Percentiles rank a stretch among this genome's conserved stretches.
Conservation (phyloP, 2,888 invertebrate genomes). For the Subacronicta megacephala region DNA sequence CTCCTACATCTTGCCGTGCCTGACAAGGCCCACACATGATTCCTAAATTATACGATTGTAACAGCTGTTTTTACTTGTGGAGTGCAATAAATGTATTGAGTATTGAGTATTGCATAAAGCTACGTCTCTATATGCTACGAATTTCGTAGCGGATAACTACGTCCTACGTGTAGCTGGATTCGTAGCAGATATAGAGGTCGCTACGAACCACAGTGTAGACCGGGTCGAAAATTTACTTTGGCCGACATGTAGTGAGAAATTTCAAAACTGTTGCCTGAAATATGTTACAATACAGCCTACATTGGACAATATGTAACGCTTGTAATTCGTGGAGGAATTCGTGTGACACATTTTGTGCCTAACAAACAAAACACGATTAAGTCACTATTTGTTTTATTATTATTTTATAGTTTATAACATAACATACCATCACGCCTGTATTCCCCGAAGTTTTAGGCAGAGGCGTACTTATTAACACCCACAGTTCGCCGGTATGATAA, state of each 20-base stretch:
- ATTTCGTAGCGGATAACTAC: slow-evolving; percentile 28
- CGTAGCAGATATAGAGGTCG: slow-evolving; percentile 32
- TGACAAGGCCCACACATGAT: no score
- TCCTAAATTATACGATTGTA: no score
- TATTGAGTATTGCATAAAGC: no score
- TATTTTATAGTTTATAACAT: no score
- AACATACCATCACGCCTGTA: no score
- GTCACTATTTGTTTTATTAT: no score
- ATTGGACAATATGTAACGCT: background rate
- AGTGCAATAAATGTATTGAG: no score
- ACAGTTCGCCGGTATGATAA: no score
- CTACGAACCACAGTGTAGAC: slow-evolving; percentile 28
- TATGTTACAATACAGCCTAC: slow-evolving; percentile 14
- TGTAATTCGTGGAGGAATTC: background rate
- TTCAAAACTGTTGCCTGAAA: slow-evolving; percentile 26
- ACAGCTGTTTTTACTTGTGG: no score
- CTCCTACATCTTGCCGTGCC: no score
- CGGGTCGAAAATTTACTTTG: slow-evolving; percentile 37
- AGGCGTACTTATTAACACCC: no score
- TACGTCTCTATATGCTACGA: slow-evolving; percentile 25
- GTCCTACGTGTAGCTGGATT: slow-evolving; percentile 28
- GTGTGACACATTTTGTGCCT: background rate
- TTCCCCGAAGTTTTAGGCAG: no score
- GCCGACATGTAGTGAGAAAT: slow-evolving; percentile 36
- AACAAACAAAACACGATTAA: background rate